Percentiles rank a stretch among this genome's conserved stretches.
Evolutionary conservation across 2,888 invertebrate genomes (phyloP).

Genomic region (Spisula subtruncata): DNA sequence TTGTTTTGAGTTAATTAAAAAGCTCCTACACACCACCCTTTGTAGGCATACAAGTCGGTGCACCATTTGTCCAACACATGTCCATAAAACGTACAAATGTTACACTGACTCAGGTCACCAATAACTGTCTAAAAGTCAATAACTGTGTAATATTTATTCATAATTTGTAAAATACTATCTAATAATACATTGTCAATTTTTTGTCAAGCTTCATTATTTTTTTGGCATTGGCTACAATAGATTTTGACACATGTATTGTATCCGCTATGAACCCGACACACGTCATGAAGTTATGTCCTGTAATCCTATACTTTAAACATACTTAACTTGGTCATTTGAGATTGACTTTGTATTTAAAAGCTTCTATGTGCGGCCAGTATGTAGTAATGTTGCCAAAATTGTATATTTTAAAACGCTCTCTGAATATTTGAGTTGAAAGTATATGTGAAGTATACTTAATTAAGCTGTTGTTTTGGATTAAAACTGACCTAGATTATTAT

Average conservation of each 20-base stretch:
- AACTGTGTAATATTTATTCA: background rate
- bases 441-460: background rate
- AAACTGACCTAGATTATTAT: background rate
- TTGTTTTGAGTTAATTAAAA: too few relatives aligned
- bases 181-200: background rate
- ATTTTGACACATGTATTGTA: constrained; percentile 13
- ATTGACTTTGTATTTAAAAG: background rate
- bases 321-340: constrained; percentile 21
- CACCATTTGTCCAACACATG: background rate
- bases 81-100: background rate
- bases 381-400: background rate
- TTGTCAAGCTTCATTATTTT: background rate
- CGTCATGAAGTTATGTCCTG: background rate
- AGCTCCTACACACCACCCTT: too few relatives aligned
- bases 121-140: too few relatives aligned
- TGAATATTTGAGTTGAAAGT: background rate
- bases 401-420: background rate
- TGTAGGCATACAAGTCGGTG: too few relatives aligned
- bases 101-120: background rate
- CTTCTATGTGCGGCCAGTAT: background rate
- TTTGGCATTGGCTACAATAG: background rate
- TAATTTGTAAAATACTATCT: background rate
- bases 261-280: background rate
- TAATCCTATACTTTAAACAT: background rate
- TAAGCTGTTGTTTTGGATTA: background rate